Conservation (phyloP, 2,113 vertebrate species). For the Entosphenus tridentatus region DNA sequence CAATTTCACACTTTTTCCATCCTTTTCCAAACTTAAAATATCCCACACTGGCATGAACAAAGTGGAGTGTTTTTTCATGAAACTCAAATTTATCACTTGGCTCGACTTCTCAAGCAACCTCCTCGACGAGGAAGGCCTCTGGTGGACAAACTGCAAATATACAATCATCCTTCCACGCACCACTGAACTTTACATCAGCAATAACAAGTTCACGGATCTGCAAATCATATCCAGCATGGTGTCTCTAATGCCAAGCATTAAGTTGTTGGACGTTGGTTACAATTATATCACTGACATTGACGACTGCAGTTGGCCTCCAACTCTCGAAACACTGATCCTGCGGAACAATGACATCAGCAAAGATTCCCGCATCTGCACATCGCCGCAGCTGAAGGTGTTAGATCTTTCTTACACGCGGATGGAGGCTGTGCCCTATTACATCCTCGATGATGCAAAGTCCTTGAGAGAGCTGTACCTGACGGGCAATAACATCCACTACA, state of each 20-base stretch:
- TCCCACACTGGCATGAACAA: constrained; percentile 1
- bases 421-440: neutral
- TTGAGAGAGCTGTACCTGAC: constrained; percentile 1
- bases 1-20: constrained; percentile 1
- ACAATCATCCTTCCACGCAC: neutral
- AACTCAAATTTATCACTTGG: neutral
- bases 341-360: neutral
- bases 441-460: neutral
- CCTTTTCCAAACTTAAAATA: neutral
- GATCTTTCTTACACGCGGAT: neutral
- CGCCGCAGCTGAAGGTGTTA: neutral
- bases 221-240: neutral
- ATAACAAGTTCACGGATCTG: neutral
- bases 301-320: constrained; percentile 1
- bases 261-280: neutral
- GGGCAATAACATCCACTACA: neutral
- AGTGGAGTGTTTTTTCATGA: neutral
- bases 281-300: neutral
- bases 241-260: constrained; percentile 1
- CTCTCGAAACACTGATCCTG: neutral
- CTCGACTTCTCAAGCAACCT: neutral
- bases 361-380: neutral
- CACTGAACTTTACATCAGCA: neutral
- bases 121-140: neutral
- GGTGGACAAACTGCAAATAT: constrained; percentile 2